phyloP scores from a whole-genome alignment of 1,140 invertebrate species.

The Drosophila setifemur region DNA sequence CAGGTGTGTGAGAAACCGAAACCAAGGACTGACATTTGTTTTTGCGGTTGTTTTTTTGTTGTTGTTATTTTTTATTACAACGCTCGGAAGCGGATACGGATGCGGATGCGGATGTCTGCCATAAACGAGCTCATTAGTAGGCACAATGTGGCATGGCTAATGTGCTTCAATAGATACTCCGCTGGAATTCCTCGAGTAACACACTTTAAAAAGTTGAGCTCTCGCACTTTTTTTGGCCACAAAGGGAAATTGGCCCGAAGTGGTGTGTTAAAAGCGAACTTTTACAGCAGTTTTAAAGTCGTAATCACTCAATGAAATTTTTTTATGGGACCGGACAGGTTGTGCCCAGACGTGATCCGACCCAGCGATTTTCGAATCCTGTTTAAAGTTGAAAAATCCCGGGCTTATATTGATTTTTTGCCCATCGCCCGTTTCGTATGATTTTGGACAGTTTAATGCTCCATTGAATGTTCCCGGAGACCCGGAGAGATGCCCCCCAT shows the following conservation, averaged over 20 bases:
- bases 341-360: conserved; percentile 6
- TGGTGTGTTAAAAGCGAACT: conserved; percentile 36
- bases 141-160: conserved; percentile 58
- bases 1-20: conserved; percentile 32
- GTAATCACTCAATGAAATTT: conserved; percentile 74
- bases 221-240: conserved; percentile 59
- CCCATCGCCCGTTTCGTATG: conserved; percentile 25
- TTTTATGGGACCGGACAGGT: conserved; percentile 51
- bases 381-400: conserved; percentile 42
- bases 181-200: conserved; percentile 21
- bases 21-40: conserved; percentile 31
- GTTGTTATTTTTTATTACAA: conserved; percentile 19
- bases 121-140: conserved; percentile 69
- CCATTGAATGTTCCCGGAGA: conserved; percentile 38
- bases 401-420: conserved; percentile 49
- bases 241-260: conserved; percentile 6
- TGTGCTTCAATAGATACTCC: conserved; percentile 30
- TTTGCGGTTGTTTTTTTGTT: conserved; percentile 1
- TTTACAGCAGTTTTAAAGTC: conserved; percentile 68
- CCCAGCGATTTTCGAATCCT: conserved; percentile 11
- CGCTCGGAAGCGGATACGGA: conserved; percentile 49
- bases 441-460: conserved; percentile 65
- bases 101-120: conserved; percentile 64
- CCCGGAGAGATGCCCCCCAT: background rate
- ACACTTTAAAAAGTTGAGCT: conserved; percentile 22